Conservation (phyloP, 2,113 vertebrate species). For the Helogale parvula region DNA sequence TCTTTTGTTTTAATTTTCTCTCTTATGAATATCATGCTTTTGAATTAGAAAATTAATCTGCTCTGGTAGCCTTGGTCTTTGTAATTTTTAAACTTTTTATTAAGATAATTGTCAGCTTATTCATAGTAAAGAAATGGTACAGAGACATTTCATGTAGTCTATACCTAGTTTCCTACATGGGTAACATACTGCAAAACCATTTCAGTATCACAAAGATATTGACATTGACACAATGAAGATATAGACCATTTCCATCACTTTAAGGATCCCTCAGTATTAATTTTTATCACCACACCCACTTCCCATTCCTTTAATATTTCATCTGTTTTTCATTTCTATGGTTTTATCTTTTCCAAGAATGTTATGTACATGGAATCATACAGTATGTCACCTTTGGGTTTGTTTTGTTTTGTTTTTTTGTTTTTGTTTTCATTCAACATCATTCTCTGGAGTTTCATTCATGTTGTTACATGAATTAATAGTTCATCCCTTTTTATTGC, state of each 20-base stretch:
- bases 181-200: not conserved
- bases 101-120: not conserved
- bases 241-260: not conserved
- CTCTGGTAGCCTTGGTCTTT: not conserved
- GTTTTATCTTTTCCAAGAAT: conserved; percentile 8
- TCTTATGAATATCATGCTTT: not conserved
- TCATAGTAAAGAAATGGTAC: not conserved
- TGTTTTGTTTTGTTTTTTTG: too few species aligned
- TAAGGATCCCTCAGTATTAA: not conserved
- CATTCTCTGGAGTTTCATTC: not conserved
- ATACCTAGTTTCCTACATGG: not conserved
- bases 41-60: not conserved
- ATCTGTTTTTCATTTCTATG: not conserved
- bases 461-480: not conserved
- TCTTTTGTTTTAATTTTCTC: not conserved
- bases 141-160: not conserved
- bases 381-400: not conserved
- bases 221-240: not conserved
- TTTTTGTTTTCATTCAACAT: not conserved
- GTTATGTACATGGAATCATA: not conserved
- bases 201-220: not conserved
- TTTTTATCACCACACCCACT: not conserved
- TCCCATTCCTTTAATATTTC: not conserved
- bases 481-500: not conserved
- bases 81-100: conserved; percentile 10